phyloP scores from a whole-genome alignment of 1,140 invertebrate genomes.

The Mesaphorura yosii region DNA sequence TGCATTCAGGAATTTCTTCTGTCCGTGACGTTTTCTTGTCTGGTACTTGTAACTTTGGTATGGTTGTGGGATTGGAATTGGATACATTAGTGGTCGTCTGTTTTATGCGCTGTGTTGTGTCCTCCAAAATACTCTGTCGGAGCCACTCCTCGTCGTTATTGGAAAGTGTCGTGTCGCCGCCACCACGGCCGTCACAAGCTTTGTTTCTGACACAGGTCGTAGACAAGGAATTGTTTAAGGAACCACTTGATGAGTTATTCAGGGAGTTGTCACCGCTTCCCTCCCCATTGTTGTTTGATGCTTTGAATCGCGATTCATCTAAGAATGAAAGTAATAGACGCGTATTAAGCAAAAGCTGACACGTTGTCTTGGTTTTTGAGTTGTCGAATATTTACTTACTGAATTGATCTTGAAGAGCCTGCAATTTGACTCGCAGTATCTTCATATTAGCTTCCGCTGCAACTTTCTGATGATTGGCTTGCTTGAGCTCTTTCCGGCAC shows the following conservation, averaged over 20 bases:
- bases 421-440: conserved; percentile 13
- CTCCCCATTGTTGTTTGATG: not conserved
- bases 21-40: not conserved
- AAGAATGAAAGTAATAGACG: too few relatives aligned
- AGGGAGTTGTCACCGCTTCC: not conserved
- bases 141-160: not conserved
- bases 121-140: conserved; percentile 4
- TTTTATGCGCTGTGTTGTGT: not conserved
- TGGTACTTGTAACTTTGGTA: not conserved
- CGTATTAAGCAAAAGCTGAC: too few relatives aligned
- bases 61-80: not conserved
- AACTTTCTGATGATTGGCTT: conserved; percentile 9
- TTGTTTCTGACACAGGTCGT: too few relatives aligned
- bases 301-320: too few relatives aligned
- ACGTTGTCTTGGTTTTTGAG: too few relatives aligned
- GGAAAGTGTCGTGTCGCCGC: not conserved
- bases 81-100: not conserved
- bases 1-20: conserved; percentile 18
- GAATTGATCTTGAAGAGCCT: conserved; percentile 6
- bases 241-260: not conserved
- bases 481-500: conserved; percentile 8
- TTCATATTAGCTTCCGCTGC: conserved; percentile 14
- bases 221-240: not conserved
- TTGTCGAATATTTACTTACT: too few relatives aligned
- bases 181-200: too few relatives aligned